Conservation (phyloP, 2,113 vertebrate species). For the Colaptes auratus region DNA sequence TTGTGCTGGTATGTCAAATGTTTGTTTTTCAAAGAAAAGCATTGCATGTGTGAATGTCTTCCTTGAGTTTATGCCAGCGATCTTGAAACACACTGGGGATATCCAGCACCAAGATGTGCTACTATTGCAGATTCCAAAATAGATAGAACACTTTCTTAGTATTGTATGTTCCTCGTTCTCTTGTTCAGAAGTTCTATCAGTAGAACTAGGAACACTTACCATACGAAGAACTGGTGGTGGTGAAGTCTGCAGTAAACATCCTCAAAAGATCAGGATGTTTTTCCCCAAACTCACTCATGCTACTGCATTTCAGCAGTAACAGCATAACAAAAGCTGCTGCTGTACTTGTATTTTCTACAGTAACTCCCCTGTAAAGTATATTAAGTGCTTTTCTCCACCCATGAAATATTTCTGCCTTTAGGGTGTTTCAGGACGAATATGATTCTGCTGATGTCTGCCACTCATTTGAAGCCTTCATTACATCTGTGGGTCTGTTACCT, state of each 20-base stretch:
- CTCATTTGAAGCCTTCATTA: neutral
- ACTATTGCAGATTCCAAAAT: neutral
- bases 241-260: neutral
- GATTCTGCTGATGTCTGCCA: neutral
- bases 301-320: neutral
- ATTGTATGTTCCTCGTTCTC: neutral
- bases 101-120: neutral
- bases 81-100: neutral
- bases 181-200: neutral
- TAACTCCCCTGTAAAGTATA: neutral
- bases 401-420: neutral
- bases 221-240: neutral
- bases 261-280: neutral
- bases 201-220: neutral
- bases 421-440: neutral
- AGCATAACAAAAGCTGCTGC: neutral
- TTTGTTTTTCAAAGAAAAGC: neutral
- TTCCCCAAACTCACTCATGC: rapidly evolving
- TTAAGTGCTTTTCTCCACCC: neutral
- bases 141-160: neutral
- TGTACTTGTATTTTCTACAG: neutral
- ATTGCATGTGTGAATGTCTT: neutral
- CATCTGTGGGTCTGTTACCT: neutral
- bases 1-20: neutral
- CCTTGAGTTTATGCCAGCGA: neutral